Conservation (phyloP, 2,888 invertebrate species). For the Mesorhabditis sp. region DNA sequence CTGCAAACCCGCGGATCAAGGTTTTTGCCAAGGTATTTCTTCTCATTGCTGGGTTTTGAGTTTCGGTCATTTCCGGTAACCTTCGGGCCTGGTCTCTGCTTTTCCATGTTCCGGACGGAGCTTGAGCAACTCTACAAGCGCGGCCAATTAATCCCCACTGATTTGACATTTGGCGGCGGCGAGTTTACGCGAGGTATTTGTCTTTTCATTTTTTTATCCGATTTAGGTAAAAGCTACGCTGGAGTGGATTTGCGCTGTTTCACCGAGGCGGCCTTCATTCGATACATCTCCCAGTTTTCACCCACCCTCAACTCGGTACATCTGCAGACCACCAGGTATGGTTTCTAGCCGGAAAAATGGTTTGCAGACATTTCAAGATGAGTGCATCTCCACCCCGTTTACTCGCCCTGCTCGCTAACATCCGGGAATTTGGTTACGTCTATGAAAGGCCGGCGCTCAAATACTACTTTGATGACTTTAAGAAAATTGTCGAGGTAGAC, state of each 20-base stretch:
- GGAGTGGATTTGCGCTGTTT: conserved; percentile 37
- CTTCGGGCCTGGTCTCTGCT: too few species aligned
- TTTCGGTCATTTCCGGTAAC: too few species aligned
- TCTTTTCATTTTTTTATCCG: too few species aligned
- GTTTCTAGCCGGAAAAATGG: neutral
- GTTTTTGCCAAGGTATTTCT: too few species aligned
- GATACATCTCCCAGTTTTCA: conserved; percentile 27
- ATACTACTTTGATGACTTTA: conserved; percentile 27
- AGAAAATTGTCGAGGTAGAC: conserved; percentile 21
- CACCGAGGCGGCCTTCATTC: conserved; percentile 26
- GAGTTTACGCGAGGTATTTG: too few species aligned
- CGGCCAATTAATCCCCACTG: too few species aligned
- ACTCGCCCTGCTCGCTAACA: conserved; percentile 23
- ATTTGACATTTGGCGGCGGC: too few species aligned
- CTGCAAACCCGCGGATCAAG: too few species aligned
- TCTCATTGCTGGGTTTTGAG: too few species aligned
- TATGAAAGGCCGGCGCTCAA: conserved; percentile 34
- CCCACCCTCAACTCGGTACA: conserved; percentile 38
- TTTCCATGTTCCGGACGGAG: too few species aligned
- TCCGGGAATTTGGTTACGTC: conserved; percentile 31
- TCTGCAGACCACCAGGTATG: conserved; percentile 31
- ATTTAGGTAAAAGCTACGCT: neutral
- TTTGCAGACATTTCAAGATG: conserved; percentile 30
- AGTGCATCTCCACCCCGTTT: conserved; percentile 22
- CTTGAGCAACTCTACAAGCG: too few species aligned